These are phyloP conservation scores for Gisinianus flammeolus DNA, from an alignment of 2,888 invertebrate species.

Conservation along the genomic window DNA sequence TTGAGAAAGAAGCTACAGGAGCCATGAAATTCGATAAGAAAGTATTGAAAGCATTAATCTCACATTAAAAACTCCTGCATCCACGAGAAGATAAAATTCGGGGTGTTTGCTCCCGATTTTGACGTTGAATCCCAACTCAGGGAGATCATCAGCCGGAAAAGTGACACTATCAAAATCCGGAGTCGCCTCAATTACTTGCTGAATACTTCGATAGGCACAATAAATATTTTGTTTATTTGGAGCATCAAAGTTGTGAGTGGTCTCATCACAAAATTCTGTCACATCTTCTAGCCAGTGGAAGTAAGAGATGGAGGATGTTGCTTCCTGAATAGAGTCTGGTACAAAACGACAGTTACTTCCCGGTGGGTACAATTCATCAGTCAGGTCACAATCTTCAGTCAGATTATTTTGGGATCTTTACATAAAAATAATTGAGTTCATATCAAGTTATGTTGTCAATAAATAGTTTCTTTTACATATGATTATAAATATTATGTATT, in stretches of 20 bases:
- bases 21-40: no score
- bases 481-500: no score
- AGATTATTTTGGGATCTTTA: no score
- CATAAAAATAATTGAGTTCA: no score
- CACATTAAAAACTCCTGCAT: background rate
- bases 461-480: no score
- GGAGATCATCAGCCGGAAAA: no score
- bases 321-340: background rate
- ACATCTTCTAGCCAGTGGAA: constrained; percentile 29
- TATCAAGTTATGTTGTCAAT: no score
- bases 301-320: constrained; percentile 26
- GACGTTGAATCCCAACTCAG: background rate
- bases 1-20: no score
- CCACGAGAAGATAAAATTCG: background rate
- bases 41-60: no score
- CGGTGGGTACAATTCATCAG: background rate
- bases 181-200: background rate
- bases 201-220: constrained; percentile 23
- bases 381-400: background rate
- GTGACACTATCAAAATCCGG: background rate
- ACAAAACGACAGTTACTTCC: constrained; percentile 6
- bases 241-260: constrained; percentile 8
- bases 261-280: constrained; percentile 28
- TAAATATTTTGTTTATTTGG: constrained; percentile 36
- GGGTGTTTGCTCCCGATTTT: background rate